A percentile compares a stretch with the other conserved stretches of the same genome.
phyloP scores from a whole-genome alignment of 2,113 vertebrate species.

The Microcebus griseorufus region DNA sequence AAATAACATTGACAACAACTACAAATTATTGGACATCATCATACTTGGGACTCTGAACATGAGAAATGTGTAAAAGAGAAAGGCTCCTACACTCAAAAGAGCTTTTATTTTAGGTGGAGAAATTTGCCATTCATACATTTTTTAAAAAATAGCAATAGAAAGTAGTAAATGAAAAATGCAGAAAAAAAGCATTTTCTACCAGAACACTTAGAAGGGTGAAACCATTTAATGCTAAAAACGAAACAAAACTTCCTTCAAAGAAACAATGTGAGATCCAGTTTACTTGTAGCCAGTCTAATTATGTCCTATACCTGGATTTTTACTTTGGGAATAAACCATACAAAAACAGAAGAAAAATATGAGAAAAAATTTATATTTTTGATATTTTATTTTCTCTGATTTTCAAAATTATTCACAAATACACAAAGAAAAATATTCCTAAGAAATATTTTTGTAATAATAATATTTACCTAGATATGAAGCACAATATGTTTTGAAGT shows the following conservation, averaged over 20 bases:
- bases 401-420: constrained; percentile 11
- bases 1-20: not conserved
- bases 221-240: not conserved
- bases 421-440: not conserved
- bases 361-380: not conserved
- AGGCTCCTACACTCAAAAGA: not conserved
- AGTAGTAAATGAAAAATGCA: not conserved
- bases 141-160: not conserved
- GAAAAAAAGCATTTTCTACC: not conserved
- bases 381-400: not conserved
- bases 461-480: not conserved
- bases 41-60: not conserved
- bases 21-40: not conserved
- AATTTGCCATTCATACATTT: not conserved
- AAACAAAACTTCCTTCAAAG: not conserved
- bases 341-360: not conserved
- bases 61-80: not conserved
- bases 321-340: not conserved
- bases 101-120: not conserved
- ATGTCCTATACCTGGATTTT: not conserved
- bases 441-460: not conserved
- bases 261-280: not conserved
- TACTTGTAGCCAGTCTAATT: not conserved
- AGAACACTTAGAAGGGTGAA: not conserved
- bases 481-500: not conserved